Evolutionary conservation across 1,140 invertebrate genomes (phyloP), one percentile per base, ranked within the genome.

Genomic region (Bicyclus anynana): DNA sequence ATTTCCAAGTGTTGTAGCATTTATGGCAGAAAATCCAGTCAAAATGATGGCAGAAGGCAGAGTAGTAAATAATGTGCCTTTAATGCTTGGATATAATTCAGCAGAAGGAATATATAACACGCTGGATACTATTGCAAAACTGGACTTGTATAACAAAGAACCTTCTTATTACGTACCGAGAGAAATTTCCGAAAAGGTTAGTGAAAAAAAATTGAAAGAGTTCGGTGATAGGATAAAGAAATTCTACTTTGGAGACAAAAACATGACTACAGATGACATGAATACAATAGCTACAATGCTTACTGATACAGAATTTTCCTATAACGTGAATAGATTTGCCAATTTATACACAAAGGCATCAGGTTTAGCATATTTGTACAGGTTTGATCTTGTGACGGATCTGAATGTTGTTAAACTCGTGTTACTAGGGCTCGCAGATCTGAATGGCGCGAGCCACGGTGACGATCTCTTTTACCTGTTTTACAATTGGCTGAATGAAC

Each of bases 391-490:
- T 17, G 77, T 74, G 2, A 77, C 69, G 10, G 72, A 80, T 17
- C 58, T 85, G 2, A 87, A 84, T 56, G 51, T 82, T 7, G 58
- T 75, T 5, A 87, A 83, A 55, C 70, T 59, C 6, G 50, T 59
- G 5, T 29, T 29, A 6, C 52, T 62, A 14, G 38, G 51, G 92
- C 47, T 59, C 10, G 20, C 42, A 10, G 44, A 77, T 27, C 63
- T 89, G 38, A 69, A 83, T 69, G 90, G 92, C 17, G 86, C 84
- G 2, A 89, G 87, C 59, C 92, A 93, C 58, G 90, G 89, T 1
- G 92, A 93, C 58, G 92, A 93, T 59, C 55, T 93, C 5, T 89
- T 89, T 53, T 93, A 92, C 72, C 66, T 93, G 17, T 93, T 92
- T 67, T 84, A 89, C 55, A 89, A 80, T 29, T 72, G 81, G 68